Base-by-base conservation (phyloP, 2,888 invertebrate species). In the Minunthozetes semirufus region DNA sequence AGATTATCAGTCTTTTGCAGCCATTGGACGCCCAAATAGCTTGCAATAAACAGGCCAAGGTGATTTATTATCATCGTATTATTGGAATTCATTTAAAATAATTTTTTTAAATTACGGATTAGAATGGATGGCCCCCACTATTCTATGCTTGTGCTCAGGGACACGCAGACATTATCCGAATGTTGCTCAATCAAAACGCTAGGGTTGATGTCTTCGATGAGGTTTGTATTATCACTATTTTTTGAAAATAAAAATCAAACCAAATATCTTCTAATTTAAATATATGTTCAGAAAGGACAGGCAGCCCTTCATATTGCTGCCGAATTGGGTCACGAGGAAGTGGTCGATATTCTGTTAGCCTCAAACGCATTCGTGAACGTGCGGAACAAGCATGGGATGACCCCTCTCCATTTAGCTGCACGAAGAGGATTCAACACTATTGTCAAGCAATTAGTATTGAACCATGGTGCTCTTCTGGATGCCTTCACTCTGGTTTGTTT, bases 321-420 rank as follows among this genome's bases (percentile, higher is more conserved):
- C 0, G 84, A 85, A 78, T 83, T 83, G 77, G 86, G 86, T 0
- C 85, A 86, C 80, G 86, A 83, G 63, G 82, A 83, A 50, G 84
- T 86, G 2, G 85, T 93, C 88, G 85, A 86, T 77, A 81, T 85
- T 0, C 85, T 99, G 72, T 86, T 99, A 56, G 90, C 92, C 72
- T 91, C 95, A 84, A 98, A 98, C 84, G 98, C 99, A 0, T 99
- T 98, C 84, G 98, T 99, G 78, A 99, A 99, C 84, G 96, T 96
- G 19, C 97, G 98, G 84, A 96, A 97, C 0, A 89, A 98, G 81
- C 78, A 79, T 22, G 98, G 99, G 8, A 87, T 98, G 80, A 98
- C 99, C 8, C 97, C 98, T 0, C 86, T 99, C 19, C 99, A 99
- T 85, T 86, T 97, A 82, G 97, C 98, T 0, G 94, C 97, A 1